Evolutionary conservation across 2,888 invertebrate genomes (phyloP), one percentile per base, ranked within the genome.

Genomic region (Xanthorhoe spadicearia): DNA sequence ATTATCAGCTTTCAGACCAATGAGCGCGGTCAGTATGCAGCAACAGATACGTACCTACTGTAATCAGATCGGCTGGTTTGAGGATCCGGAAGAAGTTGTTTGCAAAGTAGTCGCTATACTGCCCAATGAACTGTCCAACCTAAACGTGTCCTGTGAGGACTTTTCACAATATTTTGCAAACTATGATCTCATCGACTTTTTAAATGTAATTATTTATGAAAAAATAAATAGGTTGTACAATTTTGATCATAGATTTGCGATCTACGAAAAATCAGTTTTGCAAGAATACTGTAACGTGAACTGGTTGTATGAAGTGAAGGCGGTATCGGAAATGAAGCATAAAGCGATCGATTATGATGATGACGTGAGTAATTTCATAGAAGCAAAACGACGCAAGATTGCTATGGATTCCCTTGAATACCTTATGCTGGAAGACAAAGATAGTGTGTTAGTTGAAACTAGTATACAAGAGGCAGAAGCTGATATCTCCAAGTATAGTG

Each of bases 221-320:
- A 94, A 94, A 79, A 89, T 95, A 58, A 89, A 86, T 62, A 85
- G 86, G 56, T 78, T 92, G 15, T 85, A 91, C 35, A 85, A 89
- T 64, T 88, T 94, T 73, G 85, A 91, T 67, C 86, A 89, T 64
- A 79, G 86, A 69, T 90, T 87, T 73, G 95, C 95, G 0, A 91
- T 95, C 56, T 96, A 96, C 78, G 90, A 95, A 66, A 92, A 86
- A 74, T 83, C 92, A 60, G 87, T 88, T 55, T 81, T 96, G 62
- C 88, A 92, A 67, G 86, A 93, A 56, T 95, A 94, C 78, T 84
- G 91, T 23, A 91, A 86, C 65, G 84, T 89, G 17, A 89, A 94
- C 48, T 96, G 96, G 96, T 93, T 95, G 86, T 95, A 94, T 79
- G 83, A 88, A 69, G 74, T 81, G 35, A 82, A 84, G 52, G 72